Conservation (phyloP, 2,797 vertebrate species). For the Phoxinus dragarum region DNA sequence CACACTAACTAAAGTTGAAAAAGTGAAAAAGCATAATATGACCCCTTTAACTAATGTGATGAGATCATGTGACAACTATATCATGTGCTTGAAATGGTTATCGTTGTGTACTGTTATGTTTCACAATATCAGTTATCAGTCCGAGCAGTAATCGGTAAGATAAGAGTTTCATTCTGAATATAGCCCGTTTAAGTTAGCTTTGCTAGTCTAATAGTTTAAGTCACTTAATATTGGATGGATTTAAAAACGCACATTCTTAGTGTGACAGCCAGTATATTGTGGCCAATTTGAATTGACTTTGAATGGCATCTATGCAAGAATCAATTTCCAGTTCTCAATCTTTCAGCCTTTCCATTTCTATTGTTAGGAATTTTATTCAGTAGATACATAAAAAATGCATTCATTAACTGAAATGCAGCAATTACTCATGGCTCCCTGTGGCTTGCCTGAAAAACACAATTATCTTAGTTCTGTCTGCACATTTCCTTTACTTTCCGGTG, state of each 20-base stretch:
- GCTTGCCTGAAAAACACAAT: slow-evolving; percentile 15
- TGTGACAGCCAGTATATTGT: not conserved
- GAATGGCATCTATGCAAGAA: not conserved
- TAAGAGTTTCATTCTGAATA: not conserved
- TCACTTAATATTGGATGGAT: not conserved
- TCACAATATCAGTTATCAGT: not conserved
- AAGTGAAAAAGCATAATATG: too few species aligned
- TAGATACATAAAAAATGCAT: not conserved
- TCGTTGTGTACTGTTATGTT: not conserved
- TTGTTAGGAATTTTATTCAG: not conserved
- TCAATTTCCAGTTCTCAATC: not conserved
- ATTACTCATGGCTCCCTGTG: slow-evolving; percentile 18
- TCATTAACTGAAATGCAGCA: slow-evolving; percentile 10
- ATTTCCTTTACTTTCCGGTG: not conserved
- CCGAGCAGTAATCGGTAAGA: not conserved
- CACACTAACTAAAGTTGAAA: too few species aligned
- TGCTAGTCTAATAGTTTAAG: not conserved
- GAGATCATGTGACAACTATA: not conserved
- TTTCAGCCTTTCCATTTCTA: not conserved
- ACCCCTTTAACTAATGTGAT: not conserved
- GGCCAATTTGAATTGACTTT: not conserved
- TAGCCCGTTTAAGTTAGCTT: not conserved
- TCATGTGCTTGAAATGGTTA: not conserved
- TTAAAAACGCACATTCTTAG: not conserved
- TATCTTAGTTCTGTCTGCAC: not conserved